Percentiles rank a stretch among this genome's conserved stretches.
Evolutionary conservation across 2,113 vertebrate genomes (phyloP).

Genomic region (Lycocorax pyrrhopterus): DNA sequence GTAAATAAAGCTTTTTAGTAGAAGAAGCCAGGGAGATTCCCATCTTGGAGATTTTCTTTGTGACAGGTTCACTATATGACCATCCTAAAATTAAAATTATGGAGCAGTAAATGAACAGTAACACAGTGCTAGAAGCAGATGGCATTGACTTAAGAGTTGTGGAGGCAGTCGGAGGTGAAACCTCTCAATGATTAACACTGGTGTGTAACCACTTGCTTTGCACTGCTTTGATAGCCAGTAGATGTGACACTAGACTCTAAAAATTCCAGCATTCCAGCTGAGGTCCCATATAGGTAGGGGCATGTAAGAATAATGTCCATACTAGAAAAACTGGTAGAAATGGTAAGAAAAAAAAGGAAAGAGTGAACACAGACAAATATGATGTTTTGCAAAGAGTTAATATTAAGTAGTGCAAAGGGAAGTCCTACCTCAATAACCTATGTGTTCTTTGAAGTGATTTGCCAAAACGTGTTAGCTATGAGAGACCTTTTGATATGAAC

Average conservation of each 20-base stretch:
- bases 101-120: not conserved
- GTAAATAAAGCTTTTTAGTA: not conserved
- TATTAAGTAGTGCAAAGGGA: not conserved
- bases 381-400: not conserved
- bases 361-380: not conserved
- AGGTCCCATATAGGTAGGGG: accelerated
- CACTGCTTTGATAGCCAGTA: not conserved
- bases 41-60: not conserved
- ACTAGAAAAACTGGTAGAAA: not conserved
- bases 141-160: not conserved
- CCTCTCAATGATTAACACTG: not conserved
- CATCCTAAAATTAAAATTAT: not conserved
- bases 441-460: not conserved
- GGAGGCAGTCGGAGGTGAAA: not conserved
- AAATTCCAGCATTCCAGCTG: not conserved
- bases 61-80: not conserved
- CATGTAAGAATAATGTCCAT: not conserved
- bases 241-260: not conserved
- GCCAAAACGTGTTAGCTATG: not conserved
- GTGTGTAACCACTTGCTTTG: not conserved
- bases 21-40: not conserved
- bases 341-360: not conserved
- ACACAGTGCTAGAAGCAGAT: not conserved
- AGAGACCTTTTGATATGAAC: not conserved
- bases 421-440: not conserved